phyloP scores from a whole-genome alignment of 2,113 vertebrate genomes.

The Cyphomyrus discorhynchus region DNA sequence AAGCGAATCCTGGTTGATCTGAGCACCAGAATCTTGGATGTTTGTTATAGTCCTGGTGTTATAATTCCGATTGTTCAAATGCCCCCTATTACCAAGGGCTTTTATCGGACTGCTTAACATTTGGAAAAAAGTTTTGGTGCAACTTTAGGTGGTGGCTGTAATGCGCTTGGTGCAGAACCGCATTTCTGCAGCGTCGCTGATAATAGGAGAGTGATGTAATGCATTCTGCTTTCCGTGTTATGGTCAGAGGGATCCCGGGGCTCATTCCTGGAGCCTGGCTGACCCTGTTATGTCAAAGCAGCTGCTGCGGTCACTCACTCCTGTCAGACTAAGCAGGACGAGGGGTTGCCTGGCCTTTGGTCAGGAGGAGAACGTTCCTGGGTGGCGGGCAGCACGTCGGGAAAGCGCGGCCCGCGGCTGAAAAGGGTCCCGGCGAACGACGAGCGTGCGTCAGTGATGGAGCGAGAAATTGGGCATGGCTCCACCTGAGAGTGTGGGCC shows the following conservation, averaged over 20 bases:
- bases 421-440: not conserved
- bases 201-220: not conserved
- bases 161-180: not conserved
- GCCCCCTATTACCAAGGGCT: not conserved
- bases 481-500: not conserved
- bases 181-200: not conserved
- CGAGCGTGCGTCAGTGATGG: not conserved
- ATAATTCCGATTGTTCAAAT: not conserved
- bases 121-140: not conserved
- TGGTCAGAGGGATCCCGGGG: not conserved
- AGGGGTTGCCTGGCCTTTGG: not conserved
- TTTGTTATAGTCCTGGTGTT: not conserved
- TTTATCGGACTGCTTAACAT: not conserved
- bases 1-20: not conserved
- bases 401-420: not conserved
- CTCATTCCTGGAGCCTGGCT: not conserved
- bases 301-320: slow-evolving; percentile 38
- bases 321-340: slow-evolving; percentile 26
- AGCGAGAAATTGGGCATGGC: not conserved
- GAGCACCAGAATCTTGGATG: not conserved
- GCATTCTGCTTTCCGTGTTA: not conserved
- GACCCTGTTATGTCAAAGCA: slow-evolving; percentile 25
- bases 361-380: not conserved
- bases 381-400: not conserved
- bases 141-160: not conserved